Percentiles rank a stretch among this genome's conserved stretches.
Conservation (phyloP, 1,140 invertebrate species). For the Colletes gigas region DNA sequence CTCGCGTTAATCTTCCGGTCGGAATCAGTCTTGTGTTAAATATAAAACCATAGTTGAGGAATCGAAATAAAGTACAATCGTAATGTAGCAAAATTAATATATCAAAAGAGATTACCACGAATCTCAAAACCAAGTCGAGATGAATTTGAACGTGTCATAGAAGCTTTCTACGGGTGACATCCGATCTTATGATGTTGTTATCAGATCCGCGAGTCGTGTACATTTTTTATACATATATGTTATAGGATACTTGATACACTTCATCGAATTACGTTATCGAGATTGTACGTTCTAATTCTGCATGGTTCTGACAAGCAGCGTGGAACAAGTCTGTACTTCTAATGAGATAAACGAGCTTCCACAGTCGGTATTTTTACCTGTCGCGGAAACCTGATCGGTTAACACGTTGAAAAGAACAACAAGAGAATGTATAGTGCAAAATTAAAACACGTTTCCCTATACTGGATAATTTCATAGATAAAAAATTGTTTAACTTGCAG, state of each 20-base stretch:
- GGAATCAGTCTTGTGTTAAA: not conserved
- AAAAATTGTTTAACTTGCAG: no score
- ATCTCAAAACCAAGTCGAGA: not conserved
- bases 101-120: not conserved
- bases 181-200: slow-evolving; percentile 17
- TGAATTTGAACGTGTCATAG: not conserved
- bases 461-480: no score
- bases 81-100: no score
- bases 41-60: no score
- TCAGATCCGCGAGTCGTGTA: slow-evolving; percentile 21
- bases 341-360: slow-evolving; percentile 8
- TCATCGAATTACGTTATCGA: slow-evolving; percentile 39
- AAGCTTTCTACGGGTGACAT: not conserved
- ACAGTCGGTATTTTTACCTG: slow-evolving; percentile 7
- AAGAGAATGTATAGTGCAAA: no score
- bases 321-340: not conserved
- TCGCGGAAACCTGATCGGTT: slow-evolving; percentile 2
- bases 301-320: not conserved
- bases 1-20: slow-evolving; percentile 7
- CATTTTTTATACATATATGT: slow-evolving; percentile 16
- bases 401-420: not conserved
- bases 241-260: slow-evolving; percentile 39
- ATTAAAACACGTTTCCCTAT: no score
- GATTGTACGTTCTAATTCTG: slow-evolving; percentile 20
- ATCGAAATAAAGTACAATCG: no score